These are phyloP conservation scores for Decapterus maruadsi DNA, from an alignment of 2,797 vertebrate species.

Conservation along the genomic window DNA sequence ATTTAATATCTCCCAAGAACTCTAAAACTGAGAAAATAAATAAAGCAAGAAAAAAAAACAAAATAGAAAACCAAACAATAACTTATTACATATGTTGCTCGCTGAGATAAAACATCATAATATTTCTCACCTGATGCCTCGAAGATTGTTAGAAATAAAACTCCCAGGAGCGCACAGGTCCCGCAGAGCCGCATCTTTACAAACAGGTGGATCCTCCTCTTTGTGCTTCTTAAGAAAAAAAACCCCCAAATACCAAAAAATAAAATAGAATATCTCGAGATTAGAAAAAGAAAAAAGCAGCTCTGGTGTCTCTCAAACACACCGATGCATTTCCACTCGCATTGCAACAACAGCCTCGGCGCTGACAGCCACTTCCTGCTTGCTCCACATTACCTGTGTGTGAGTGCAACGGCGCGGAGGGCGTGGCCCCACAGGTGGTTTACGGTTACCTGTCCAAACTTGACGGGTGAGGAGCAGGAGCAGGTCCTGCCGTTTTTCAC, in stretches of 20 bases:
- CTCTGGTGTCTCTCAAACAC: slow-evolving; percentile 8
- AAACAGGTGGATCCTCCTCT: accelerated
- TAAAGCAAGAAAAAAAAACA: too few species aligned
- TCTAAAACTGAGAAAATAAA: background rate
- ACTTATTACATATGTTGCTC: background rate
- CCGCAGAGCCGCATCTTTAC: slow-evolving; percentile 56
- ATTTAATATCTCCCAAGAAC: background rate
- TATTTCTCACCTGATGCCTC: slow-evolving; percentile 70
- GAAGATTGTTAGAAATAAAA: slow-evolving; percentile 52
- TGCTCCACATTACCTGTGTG: slow-evolving; percentile 63
- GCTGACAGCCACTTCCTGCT: slow-evolving; percentile 80
- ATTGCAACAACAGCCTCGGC: slow-evolving; percentile 23
- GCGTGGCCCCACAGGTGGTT: slow-evolving; percentile 65
- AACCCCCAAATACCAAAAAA: too few species aligned
- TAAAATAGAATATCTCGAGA: background rate
- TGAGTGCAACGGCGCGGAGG: slow-evolving; percentile 62
- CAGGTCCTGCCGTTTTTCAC: slow-evolving; percentile 1
- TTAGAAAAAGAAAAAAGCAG: background rate
- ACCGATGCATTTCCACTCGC: slow-evolving; percentile 42
- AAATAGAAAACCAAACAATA: background rate
- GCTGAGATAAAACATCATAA: background rate
- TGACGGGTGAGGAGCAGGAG: slow-evolving; percentile 48
- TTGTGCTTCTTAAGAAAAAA: background rate
- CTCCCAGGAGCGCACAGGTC: slow-evolving; percentile 51
- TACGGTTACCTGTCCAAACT: slow-evolving; percentile 74